Percentiles rank a stretch among this genome's conserved stretches.
These are phyloP conservation scores for Otolemur garnettii DNA, from an alignment of 2,113 vertebrate species.

Conservation along the genomic window DNA sequence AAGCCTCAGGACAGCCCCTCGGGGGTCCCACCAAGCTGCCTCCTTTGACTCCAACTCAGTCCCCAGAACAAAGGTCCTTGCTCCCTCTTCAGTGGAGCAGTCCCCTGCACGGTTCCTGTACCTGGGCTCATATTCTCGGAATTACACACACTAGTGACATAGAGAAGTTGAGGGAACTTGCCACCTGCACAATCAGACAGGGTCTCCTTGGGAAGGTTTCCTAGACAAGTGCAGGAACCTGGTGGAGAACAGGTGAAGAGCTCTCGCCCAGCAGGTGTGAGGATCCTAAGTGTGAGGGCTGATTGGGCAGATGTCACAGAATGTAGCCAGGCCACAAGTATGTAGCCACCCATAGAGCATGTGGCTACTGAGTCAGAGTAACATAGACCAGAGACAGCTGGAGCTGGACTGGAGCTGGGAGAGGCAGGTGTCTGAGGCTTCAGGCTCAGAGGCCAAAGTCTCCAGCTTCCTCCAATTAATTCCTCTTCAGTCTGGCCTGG, in stretches of 20 bases:
- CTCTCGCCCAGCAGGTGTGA: accelerated
- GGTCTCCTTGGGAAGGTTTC: neutral
- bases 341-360: neutral
- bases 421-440: accelerated
- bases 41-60: neutral
- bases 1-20: neutral
- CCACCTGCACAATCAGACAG: neutral
- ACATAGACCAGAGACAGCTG: too few relatives aligned
- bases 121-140: neutral
- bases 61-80: neutral
- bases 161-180: neutral
- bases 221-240: neutral
- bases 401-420: neutral
- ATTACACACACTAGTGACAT: neutral
- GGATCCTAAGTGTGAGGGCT: neutral
- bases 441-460: neutral
- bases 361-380: neutral
- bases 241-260: neutral
- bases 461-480: neutral
- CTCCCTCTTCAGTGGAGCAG: neutral
- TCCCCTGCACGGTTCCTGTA: neutral
- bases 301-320: neutral
- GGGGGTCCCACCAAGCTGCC: neutral
- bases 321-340: too few relatives aligned
- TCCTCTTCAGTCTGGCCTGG: neutral